Conservation (phyloP, 2,113 vertebrate genomes). For the Pristiophorus japonicus region DNA sequence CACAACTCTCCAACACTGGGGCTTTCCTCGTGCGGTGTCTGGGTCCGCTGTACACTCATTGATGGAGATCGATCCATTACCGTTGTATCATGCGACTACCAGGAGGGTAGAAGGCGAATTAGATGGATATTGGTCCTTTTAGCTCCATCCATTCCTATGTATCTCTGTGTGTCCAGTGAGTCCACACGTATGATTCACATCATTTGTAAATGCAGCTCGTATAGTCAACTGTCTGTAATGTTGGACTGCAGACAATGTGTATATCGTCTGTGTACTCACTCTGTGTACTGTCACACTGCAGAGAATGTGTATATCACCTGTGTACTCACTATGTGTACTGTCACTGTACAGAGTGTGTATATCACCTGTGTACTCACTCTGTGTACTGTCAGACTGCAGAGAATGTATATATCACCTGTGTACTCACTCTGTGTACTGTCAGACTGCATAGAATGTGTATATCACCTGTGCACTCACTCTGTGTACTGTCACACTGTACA, state of each 20-base stretch:
- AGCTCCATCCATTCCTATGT: neutral
- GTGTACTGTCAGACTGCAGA: no score
- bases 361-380: no score
- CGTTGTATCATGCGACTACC: neutral
- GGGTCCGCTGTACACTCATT: neutral
- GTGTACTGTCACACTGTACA: no score
- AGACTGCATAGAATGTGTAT: no score
- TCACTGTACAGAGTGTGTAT: no score
- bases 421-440: no score
- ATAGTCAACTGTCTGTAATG: neutral
- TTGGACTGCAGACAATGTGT: neutral
- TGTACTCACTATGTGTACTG: no score
- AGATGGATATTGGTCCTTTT: neutral
- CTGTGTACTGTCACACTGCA: no score
- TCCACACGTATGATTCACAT: neutral
- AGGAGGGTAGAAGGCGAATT: neutral
- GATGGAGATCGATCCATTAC: neutral
- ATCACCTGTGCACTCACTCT: no score
- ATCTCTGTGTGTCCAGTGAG: neutral
- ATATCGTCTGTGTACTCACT: no score
- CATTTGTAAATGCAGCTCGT: neutral
- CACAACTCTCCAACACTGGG: neutral
- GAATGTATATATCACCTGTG: no score
- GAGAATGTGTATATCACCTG: no score
- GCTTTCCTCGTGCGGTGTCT: neutral